Conservation (phyloP, 2,797 vertebrate genomes). For the Sebastes paucispinis region DNA sequence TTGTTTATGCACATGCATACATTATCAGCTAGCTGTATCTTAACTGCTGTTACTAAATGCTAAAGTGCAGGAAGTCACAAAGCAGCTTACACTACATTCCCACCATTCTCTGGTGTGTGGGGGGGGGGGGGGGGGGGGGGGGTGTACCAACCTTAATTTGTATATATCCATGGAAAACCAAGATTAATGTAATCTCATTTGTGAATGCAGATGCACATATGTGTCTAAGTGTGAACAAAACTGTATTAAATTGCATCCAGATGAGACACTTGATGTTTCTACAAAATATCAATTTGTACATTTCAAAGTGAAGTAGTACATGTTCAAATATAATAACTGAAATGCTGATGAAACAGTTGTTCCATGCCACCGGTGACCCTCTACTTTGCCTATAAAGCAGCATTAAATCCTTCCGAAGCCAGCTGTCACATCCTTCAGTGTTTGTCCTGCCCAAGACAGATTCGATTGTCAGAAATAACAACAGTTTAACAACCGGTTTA, state of each 20-base stretch:
- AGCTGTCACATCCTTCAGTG: constrained; percentile 26
- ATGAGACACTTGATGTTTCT: not conserved
- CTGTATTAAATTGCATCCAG: not conserved
- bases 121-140: too few relatives aligned
- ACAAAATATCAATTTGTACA: not conserved
- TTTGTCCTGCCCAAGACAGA: not conserved
- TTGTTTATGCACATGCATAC: not conserved
- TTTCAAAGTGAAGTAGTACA: not conserved
- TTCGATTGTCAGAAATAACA: constrained; percentile 34
- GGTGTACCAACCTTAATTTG: not conserved
- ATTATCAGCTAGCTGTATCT: not conserved
- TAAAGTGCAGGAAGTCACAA: not conserved
- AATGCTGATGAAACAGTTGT: not conserved
- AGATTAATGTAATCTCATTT: not conserved
- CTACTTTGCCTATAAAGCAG: not conserved
- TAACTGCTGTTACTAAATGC: not conserved
- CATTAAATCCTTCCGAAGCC: not conserved
- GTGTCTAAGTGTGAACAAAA: not conserved
- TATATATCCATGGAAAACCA: not conserved
- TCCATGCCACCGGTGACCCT: not conserved
- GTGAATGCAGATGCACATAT: not conserved
- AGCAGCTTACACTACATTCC: not conserved
- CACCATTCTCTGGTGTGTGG: not conserved
- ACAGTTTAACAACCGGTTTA: constrained; percentile 32
- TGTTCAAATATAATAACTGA: not conserved